Base-by-base conservation (phyloP, 2,888 invertebrate genomes). In the Drosophila quinaria region DNA sequence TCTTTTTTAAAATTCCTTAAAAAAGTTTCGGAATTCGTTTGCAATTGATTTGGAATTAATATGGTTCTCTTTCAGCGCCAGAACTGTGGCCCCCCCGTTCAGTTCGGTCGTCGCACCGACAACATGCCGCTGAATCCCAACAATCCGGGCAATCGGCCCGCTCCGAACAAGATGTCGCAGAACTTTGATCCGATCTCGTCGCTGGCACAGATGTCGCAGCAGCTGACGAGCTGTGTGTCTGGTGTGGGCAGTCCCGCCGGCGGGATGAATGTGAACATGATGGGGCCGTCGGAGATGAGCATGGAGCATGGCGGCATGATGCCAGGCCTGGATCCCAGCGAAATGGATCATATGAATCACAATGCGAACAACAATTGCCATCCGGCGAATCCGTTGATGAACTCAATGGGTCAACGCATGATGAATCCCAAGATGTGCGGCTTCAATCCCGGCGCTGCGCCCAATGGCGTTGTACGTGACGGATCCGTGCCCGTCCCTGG, bases 171-270 rank as follows among this genome's bases (percentile, higher is more conserved):
- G 93, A 94, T 93, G 91, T 94, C 94, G 90, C 97, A 95, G 91
- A 78, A 73, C 31, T 98, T 98, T 92, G 98, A 98, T 94, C 98
- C 98, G 1, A 98, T 98, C 87, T 97, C 97, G 56, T 98, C 98
- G 9, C 94, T 98, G 89, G 97, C 98, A 61, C 98, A 98, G 93
- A 98, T 98, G 98, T 97, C 97, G 73, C 98, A 98, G 90, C 97
- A 97, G 91, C 93, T 98, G 76, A 97, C 97, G 13, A 97, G 96
- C 89, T 96, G 96, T 91, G 94, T 91, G 1, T 94, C 93, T 90
- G 84, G 85, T 10, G 82, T 90, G 90, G 85, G 84, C 25, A 81
- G 78, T 75, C 74, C 90, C n/a, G 78, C 77, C 56, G 81, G 74
- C 66, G 89, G 83, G 10, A 79, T 90, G 49, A 85, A 74, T 41